Evolutionary conservation across 1,140 invertebrate genomes (phyloP), one percentile per base, ranked within the genome.

Genomic region (Leucophenga varia): DNA sequence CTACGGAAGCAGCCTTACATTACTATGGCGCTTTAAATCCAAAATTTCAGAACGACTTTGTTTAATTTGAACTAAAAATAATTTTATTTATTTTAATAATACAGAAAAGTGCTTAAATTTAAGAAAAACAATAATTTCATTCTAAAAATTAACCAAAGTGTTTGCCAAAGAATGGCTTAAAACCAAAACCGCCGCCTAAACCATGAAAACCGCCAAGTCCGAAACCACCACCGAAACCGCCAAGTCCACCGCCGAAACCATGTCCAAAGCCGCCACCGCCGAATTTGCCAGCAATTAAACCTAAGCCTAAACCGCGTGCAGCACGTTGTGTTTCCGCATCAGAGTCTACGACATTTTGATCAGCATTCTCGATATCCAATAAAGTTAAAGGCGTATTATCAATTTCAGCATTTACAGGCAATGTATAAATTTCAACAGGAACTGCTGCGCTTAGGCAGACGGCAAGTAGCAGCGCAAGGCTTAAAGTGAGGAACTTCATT

Each of bases 151-250:
- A 60, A 3, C 35, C 22, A 34, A 57, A 64, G 9, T 64, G 55
- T 43, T 65, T 65, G 48, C 50, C 52, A 46, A 65, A 67, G 1
- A 65, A 37, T 12, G 63, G 54, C 18, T 67, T 65, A 43, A 64
- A 61, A 13, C 54, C 52, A 22, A 38, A 38, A 12, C 37, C 37
- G 7, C 37, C 37, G 37, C 37, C 37, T 16, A 38, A 38, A 3
- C 37, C 37, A 35, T 37, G 43, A 35, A 35, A 35, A 16, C 32
- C 13, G 32, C 32, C 32, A 5, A 35, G 16, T 6, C 41, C 48
- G 18, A 49, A 43, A 10, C 41, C 41, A 5, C 46, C 46, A 32
- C 36, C 46, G 2, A 49, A 21, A 6, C 47, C 47, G 8, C 35
- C 52, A 2, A 68, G 57, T 31, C 61, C 61, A 35, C 59, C 55